Percentiles rank a stretch among this genome's conserved stretches.
phyloP scores from a whole-genome alignment of 2,888 invertebrate species.

The Macrosiphum euphorbiae region DNA sequence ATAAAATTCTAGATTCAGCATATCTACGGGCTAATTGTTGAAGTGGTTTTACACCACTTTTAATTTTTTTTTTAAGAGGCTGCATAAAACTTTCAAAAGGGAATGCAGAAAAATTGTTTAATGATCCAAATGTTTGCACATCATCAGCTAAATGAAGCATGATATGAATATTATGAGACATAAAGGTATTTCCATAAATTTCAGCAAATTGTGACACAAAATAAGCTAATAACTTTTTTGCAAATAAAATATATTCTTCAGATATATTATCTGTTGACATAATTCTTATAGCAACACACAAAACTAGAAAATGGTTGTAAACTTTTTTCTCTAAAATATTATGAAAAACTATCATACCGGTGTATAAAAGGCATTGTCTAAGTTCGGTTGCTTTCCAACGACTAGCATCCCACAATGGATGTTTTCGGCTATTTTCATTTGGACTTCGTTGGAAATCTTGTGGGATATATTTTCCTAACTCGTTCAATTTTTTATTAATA shows the following conservation, averaged over 20 bases:
- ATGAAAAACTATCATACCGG: conserved; percentile 19
- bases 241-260: conserved; percentile 11
- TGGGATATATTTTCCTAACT: not conserved
- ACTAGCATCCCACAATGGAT: conserved; percentile 8
- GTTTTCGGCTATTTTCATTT: not conserved
- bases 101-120: conserved; percentile 10
- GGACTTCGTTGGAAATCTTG: conserved; percentile 9
- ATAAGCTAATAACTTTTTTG: conserved; percentile 1
- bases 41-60: not conserved
- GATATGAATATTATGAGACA: conserved; percentile 9
- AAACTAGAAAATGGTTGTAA: conserved; percentile 30
- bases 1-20: conserved; percentile 8
- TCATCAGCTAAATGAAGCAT: conserved; percentile 2
- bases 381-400: conserved; percentile 34
- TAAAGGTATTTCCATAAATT: conserved; percentile 18
- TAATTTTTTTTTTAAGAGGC: not conserved
- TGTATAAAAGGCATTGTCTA: conserved; percentile 32
- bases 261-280: not conserved
- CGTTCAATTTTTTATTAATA: not conserved
- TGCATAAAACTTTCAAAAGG: no score
- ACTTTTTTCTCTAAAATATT: conserved; percentile 11
- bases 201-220: conserved; percentile 16
- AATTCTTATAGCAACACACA: conserved; percentile 18
- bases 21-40: not conserved
- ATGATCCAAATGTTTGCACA: conserved; percentile 8